Evolutionary conservation across 2,113 vertebrate genomes (phyloP), one percentile per base, ranked within the genome.

Genomic region (Platichthys flesus): DNA sequence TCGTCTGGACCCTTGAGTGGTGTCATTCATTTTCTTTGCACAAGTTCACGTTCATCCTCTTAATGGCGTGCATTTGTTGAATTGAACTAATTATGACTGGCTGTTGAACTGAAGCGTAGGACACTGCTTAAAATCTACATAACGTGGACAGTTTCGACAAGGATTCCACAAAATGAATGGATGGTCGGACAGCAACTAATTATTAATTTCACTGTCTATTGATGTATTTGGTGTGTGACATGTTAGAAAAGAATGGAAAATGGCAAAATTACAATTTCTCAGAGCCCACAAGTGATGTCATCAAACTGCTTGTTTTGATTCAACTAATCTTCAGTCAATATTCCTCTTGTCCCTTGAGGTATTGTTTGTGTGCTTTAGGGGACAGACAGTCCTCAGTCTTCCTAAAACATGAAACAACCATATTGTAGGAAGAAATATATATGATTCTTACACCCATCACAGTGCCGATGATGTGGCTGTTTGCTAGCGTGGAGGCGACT

Each of bases 361-460:
- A 55, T 24, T 70, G 16, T 37, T 52, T 71, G 24, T 65, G 59
- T 63, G 71, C 70, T 13, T 16, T 28, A 49, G 64, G 54, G 56
- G 60, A 63, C 64, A 55, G 54, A 69, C 31, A 24, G 31, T 21
- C 47, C 76, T 79, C 68, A 83, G 63, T 81, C 80, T 37, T 37
- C 9, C 8, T 37, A 9, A 37, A 9, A 9, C 9, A 37, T 2
- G 35, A 9, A 37, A 9, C 8, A 37, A 37, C 35, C 35, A 37
- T 37, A 37, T 37, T 37, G 35, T 37, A 9, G 35, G 9, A 9
- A 37, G 9, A 37, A 37, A 37, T 5, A 7, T 1, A 51, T 4
- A 18, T 51, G 3, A 51, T 7, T 51, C 18, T 51, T 5, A 51
- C 47, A 16, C 47, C 47, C 47, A 54, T 9, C 26, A 2, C 60